Base-by-base conservation (phyloP, 2,113 vertebrate species). In the Oncorhynchus clarkii region DNA sequence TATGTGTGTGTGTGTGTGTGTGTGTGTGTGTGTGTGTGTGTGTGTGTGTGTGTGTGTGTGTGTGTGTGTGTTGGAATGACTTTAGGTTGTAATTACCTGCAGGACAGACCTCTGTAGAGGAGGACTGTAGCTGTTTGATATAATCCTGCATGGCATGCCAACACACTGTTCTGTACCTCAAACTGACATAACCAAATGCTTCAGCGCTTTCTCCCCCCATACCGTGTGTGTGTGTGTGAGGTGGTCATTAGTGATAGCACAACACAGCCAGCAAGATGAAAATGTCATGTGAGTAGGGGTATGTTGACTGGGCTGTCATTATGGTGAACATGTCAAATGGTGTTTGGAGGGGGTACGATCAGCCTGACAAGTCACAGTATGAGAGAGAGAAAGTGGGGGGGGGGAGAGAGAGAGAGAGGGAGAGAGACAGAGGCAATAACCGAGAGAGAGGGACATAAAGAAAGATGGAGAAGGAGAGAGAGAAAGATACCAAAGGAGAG, bases 211-310 rank as follows among this genome's bases (percentile, higher is more conserved):
- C 39, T 45, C 9, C 39, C 39, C 39, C 39, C 39, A 45, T 45
- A 45, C 39, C 9, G 9, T 12, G 39, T 45, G 34, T 39, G 34
- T 39, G 65, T 67, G 48, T 51, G 29, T 70, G 68, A 59, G 12
- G 64, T 68, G 76, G 73, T 86, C 86, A 85, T 90, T 88, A 92
- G 83, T 77, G 82, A 88, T 69, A 77, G 82, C 81, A 83, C 86
- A 90, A 89, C 81, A 85, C 79, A 72, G 82, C 74, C 80, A 75
- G 87, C 78, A 79, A 84, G 84, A 90, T 75, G 75, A 84, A 90
- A 88, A 84, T 84, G 88, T 84, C 85, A 88, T 82, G 70, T 81
- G 86, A 85, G 84, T 74, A 80, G 75, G 80, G 77, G 70, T 80
- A 82, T 83, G 80, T 77, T 89, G 86, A 85, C 82, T 79, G 20